phyloP scores from a whole-genome alignment of 2,888 invertebrate genomes.

The Xylota segnis region DNA sequence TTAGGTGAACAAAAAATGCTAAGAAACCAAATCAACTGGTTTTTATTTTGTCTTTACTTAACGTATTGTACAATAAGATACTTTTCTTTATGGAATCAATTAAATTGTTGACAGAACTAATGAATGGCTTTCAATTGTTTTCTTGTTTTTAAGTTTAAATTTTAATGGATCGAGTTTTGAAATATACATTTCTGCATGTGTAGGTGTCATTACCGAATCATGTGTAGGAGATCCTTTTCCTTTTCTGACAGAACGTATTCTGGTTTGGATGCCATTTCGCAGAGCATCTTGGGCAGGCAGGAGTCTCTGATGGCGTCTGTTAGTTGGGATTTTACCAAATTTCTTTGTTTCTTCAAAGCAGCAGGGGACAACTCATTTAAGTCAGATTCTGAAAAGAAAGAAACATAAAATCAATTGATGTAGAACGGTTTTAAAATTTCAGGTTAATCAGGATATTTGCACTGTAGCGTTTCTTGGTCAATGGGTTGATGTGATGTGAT shows the following conservation, averaged over 20 bases:
- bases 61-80: neutral
- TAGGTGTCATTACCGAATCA: slow-evolving; percentile 81
- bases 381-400: slow-evolving; percentile 79
- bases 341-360: slow-evolving; percentile 78
- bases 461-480: too few relatives aligned
- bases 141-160: neutral
- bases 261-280: slow-evolving; percentile 84
- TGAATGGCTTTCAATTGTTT: neutral
- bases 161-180: slow-evolving; percentile 1
- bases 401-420: neutral
- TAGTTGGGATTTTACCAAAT: slow-evolving; percentile 80
- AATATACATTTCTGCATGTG: slow-evolving; percentile 7
- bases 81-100: neutral
- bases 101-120: neutral
- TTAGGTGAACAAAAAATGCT: neutral
- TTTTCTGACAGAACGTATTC: slow-evolving; percentile 83
- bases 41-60: neutral
- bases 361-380: slow-evolving; percentile 81
- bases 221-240: slow-evolving; percentile 82
- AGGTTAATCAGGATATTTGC: too few relatives aligned
- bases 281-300: slow-evolving; percentile 84
- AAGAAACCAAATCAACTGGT: neutral
- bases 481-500: too few relatives aligned
- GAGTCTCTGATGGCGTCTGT: slow-evolving; percentile 83
- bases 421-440: too few relatives aligned